Evolutionary conservation across 1,140 invertebrate genomes (phyloP), one percentile per base, ranked within the genome.

Genomic region (Pseudomyrmex gracilis): DNA sequence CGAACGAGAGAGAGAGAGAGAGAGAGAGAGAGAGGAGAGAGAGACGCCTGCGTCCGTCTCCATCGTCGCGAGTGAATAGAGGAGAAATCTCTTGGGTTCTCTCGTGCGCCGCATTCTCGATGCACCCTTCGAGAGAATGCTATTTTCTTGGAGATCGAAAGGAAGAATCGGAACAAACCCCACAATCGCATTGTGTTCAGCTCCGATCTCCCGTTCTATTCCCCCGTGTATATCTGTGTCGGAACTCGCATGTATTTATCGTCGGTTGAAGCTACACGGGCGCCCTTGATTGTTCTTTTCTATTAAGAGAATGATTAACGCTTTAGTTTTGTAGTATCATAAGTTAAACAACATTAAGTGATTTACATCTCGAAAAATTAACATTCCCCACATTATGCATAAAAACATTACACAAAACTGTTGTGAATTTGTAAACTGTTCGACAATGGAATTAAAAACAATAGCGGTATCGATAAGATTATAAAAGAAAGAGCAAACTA

Each of bases 81-180:
- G 73, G 10, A 24, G 68, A 66, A 84, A 83, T 85, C 80, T 64
- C 47, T 51, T 73, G 66, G 78, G 64, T 47, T 80, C 76, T 70
- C 83, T 82, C 84, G 64, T 84, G 49, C 47, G 60, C 51, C 66
- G 76, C 76, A 86, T 82, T 87, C 70, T 24, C 82, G 66, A 70
- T 77, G 74, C 77, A 88, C 87, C 88, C 89, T 82, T 84, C 80
- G 74, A 77, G 74, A 77, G 87, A 90, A 90, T 89, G 83, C 87
- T 67, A 82, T 87, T 73, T 87, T 78, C 67, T 49, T 67, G 49
- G 61, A 68, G 78, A 87, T 49, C 76, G 17, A 57, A 55, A 51
- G 66, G 84, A 89, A 89, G 83, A 89, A 83, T 85, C 83, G 84
- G 58, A 88, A 85, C 73, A 74, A 88, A 88, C 68, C 67, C n/a